Percentiles rank a stretch among this genome's conserved stretches.
Conservation (phyloP, 2,797 vertebrate species). For the Sphenodon punctatus region DNA sequence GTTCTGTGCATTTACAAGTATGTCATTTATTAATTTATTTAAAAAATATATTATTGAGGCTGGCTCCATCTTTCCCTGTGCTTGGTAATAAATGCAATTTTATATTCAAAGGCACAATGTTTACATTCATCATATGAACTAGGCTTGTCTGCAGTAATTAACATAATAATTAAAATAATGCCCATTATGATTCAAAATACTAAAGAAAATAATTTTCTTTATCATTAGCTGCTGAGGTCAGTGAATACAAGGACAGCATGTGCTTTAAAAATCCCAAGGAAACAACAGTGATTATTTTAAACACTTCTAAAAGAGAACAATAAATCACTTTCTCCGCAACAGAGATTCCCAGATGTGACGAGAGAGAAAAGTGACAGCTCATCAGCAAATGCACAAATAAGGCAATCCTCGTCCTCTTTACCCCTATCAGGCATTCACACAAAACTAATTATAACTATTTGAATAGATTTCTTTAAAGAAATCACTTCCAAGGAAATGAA, state of each 20-base stretch:
- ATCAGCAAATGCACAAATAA: slow-evolving; percentile 21
- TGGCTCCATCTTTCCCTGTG: slow-evolving; percentile 14
- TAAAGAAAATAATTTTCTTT: slow-evolving; percentile 24
- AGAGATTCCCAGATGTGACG: not conserved
- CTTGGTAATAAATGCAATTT: slow-evolving; percentile 52
- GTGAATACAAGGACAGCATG: not conserved
- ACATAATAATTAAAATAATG: slow-evolving; percentile 44
- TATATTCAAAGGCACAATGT: slow-evolving; percentile 54
- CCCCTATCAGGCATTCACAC: slow-evolving; percentile 29
- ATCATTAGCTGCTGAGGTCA: slow-evolving; percentile 44
- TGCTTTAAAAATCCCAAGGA: slow-evolving; percentile 29
- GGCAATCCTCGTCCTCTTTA: slow-evolving; percentile 14
- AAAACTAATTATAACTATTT: slow-evolving; percentile 42
- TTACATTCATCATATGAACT: slow-evolving; percentile 53
- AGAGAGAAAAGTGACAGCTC: not conserved
- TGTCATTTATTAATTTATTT: slow-evolving; percentile 42
- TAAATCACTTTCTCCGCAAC: slow-evolving; percentile 20
- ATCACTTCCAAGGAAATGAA: slow-evolving; percentile 18
- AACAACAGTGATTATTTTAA: slow-evolving; percentile 35
- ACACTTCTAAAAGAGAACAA: not conserved
- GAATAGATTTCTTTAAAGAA: slow-evolving; percentile 22
- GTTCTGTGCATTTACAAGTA: slow-evolving; percentile 37
- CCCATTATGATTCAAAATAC: slow-evolving; percentile 49
- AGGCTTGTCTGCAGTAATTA: slow-evolving; percentile 50
- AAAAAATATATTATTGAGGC: slow-evolving; percentile 44